Evolutionary conservation across 2,113 vertebrate species (phyloP).

Genomic region (Lycaon pictus): DNA sequence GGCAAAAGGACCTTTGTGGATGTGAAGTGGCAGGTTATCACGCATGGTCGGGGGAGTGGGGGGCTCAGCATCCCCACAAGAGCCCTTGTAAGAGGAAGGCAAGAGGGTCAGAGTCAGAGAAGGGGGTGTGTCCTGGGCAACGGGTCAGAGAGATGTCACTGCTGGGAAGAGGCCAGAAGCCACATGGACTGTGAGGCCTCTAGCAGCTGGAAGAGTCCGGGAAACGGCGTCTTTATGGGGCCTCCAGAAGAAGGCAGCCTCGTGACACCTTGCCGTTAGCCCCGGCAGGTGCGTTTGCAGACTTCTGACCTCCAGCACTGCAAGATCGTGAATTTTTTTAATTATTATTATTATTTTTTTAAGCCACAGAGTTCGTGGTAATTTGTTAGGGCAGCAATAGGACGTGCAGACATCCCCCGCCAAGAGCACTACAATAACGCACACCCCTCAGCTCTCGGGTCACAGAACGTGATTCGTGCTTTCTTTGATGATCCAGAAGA

Average conservation of each 20-base stretch:
- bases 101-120: background rate
- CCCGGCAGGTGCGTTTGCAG: background rate
- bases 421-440: background rate
- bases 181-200: background rate
- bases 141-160: background rate
- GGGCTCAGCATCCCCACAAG: accelerated
- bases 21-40: background rate
- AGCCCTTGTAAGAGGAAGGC: background rate
- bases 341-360: background rate
- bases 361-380: background rate
- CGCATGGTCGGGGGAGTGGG: no score
- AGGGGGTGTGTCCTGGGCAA: background rate
- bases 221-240: background rate
- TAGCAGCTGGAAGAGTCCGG: background rate
- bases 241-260: background rate
- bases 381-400: background rate
- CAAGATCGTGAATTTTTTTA: background rate
- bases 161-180: background rate
- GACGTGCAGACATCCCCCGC: background rate
- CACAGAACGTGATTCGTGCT: background rate
- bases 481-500: background rate
- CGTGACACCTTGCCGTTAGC: background rate
- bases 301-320: background rate
- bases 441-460: background rate
- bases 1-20: background rate